phyloP scores from a whole-genome alignment of 1,140 invertebrate species.

The Hermetia illucens region DNA sequence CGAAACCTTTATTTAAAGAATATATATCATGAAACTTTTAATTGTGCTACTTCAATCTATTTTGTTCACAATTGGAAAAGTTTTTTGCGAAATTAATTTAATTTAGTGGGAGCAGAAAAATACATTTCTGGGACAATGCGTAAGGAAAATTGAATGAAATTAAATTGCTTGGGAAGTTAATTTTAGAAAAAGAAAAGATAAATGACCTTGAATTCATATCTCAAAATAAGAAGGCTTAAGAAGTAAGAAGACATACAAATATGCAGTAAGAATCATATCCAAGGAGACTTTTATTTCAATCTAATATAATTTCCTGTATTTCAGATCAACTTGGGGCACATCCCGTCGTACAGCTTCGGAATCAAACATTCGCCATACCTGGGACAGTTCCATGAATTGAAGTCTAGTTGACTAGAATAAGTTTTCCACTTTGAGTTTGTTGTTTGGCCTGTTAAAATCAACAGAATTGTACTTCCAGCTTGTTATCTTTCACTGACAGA shows the following conservation, averaged over 20 bases:
- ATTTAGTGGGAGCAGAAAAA: no score
- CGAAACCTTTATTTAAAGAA: background rate
- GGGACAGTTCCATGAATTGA: slow-evolving; percentile 39
- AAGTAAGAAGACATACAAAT: no score
- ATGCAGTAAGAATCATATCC: background rate
- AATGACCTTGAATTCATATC: no score
- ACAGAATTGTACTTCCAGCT: background rate
- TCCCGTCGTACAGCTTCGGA: slow-evolving; percentile 64
- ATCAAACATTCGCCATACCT: slow-evolving; percentile 75
- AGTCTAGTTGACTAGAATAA: no score
- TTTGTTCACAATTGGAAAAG: no score
- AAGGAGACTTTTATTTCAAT: no score
- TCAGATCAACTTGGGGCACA: slow-evolving; percentile 39
- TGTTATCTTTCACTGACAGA: background rate
- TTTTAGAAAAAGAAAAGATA: background rate
- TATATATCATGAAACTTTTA: background rate
- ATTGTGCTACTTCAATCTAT: no score
- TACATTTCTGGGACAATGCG: no score
- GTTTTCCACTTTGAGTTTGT: no score
- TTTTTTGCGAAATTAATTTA: no score
- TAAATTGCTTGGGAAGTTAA: background rate
- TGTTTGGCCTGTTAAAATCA: background rate
- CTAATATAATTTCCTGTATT: slow-evolving; percentile 9
- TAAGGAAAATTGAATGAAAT: background rate
- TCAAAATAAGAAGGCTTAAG: no score